Evolutionary conservation across 1,140 invertebrate genomes (phyloP).

Genomic region (Diorhabda elongata): DNA sequence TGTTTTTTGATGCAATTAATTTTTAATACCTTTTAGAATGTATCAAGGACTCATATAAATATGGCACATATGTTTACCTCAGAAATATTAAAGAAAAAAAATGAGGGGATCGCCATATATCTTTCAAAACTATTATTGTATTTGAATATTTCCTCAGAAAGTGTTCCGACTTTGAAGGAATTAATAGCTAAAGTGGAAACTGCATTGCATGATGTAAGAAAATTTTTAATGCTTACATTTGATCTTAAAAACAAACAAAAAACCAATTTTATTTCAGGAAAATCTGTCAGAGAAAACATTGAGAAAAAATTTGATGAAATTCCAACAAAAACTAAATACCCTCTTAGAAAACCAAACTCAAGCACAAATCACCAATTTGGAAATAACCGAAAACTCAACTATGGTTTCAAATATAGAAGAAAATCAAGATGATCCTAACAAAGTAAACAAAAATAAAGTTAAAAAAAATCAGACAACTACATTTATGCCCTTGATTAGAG

Average conservation of each 20-base stretch:
- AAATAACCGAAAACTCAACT: not conserved
- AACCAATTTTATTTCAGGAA: not conserved
- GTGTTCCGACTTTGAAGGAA: constrained; percentile 6
- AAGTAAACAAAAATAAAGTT: no score
- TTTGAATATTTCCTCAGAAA: constrained; percentile 18
- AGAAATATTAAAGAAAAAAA: constrained; percentile 10
- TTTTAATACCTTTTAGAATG: constrained; percentile 8
- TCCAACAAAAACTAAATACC: constrained; percentile 6
- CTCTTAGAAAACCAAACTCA: not conserved
- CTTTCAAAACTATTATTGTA: constrained; percentile 17
- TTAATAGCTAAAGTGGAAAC: constrained; percentile 9
- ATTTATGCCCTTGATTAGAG: no score
- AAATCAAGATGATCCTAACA: not conserved
- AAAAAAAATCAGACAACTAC: no score
- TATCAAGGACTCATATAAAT: constrained; percentile 3
- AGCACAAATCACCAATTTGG: not conserved
- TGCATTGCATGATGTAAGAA: constrained; percentile 6
- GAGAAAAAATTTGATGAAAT: constrained; percentile 6
- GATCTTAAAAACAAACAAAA: not conserved
- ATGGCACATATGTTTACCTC: constrained; percentile 10
- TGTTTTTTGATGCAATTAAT: not conserved
- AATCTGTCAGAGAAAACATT: constrained; percentile 5
- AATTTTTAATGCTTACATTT: not conserved
- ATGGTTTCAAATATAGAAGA: not conserved
- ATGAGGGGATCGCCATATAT: not conserved